Percentiles rank a stretch among this genome's conserved stretches.
These are phyloP conservation scores for Calliphora vomitoria DNA, from an alignment of 2,888 invertebrate species.

Conservation along the genomic window DNA sequence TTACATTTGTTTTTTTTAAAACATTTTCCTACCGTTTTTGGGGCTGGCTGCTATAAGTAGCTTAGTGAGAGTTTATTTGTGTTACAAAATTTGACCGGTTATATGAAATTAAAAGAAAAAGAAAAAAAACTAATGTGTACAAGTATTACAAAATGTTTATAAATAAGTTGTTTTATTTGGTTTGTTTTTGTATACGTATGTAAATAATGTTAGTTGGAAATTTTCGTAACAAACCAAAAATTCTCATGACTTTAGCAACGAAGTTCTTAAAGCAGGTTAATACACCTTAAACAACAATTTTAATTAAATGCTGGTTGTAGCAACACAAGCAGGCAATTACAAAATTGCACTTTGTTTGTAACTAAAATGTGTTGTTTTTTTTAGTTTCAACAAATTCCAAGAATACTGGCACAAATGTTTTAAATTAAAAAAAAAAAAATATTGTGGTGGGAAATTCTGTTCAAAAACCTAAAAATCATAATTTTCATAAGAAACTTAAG, in stretches of 20 bases:
- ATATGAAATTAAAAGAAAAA: slow-evolving; percentile 1
- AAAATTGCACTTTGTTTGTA: slow-evolving; percentile 60
- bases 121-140: not conserved
- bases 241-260: slow-evolving; percentile 61
- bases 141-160: not conserved
- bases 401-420: slow-evolving; percentile 51
- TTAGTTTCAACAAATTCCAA: slow-evolving; percentile 49
- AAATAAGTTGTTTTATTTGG: not conserved
- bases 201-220: slow-evolving; percentile 18
- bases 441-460: slow-evolving; percentile 41
- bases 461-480: too few species aligned
- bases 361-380: not conserved
- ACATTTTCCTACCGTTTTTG: slow-evolving; percentile 1
- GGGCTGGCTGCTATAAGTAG: not conserved
- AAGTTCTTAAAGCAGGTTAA: slow-evolving; percentile 71
- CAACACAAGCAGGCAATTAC: slow-evolving; percentile 34
- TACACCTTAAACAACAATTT: slow-evolving; percentile 66
- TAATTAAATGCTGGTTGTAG: slow-evolving; percentile 63
- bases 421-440: slow-evolving; percentile 4
- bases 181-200: not conserved
- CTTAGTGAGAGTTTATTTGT: slow-evolving; percentile 45
- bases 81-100: slow-evolving; percentile 28
- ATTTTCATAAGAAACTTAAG: slow-evolving; percentile 7
- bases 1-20: slow-evolving; percentile 46
- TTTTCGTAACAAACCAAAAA: slow-evolving; percentile 29